Percentiles rank a stretch among this genome's conserved stretches.
phyloP scores from a whole-genome alignment of 2,888 invertebrate species.

The Scaptomyza polygonia region DNA sequence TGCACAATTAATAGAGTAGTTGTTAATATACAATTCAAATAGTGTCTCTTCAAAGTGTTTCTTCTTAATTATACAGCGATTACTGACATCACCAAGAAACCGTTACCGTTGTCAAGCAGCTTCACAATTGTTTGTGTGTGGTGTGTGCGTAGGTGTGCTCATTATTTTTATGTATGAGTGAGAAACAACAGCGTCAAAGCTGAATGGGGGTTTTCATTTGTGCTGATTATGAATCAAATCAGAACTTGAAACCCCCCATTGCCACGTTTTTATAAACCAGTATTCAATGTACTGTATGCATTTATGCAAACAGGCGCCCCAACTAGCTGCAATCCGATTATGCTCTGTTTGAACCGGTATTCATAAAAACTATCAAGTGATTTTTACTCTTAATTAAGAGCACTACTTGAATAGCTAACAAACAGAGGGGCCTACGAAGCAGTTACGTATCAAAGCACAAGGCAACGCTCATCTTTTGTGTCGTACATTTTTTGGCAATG shows the following conservation, averaged over 20 bases:
- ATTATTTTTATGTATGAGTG: neutral
- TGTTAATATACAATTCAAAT: constrained; percentile 7
- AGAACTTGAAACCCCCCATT: neutral
- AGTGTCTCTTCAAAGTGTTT: neutral
- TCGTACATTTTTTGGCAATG: constrained; percentile 30
- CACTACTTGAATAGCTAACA: neutral
- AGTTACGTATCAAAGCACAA: constrained; percentile 19
- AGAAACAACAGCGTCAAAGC: constrained; percentile 23
- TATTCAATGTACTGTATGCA: neutral
- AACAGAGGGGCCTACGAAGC: neutral
- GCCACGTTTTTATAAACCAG: constrained; percentile 30
- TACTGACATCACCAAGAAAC: constrained; percentile 8
- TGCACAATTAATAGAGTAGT: neutral
- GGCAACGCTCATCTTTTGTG: neutral
- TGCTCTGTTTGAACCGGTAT: constrained; percentile 18
- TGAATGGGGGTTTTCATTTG: constrained; percentile 20
- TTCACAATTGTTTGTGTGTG: constrained; percentile 20
- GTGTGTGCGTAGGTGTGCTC: neutral
- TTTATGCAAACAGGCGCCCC: neutral
- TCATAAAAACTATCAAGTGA: constrained; percentile 10
- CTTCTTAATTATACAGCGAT: neutral
- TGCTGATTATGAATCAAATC: constrained; percentile 47
- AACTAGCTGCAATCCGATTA: neutral
- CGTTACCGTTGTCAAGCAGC: constrained; percentile 19
- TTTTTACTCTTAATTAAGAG: constrained; percentile 14